Percentiles rank a stretch among this genome's conserved stretches.
phyloP scores from a whole-genome alignment of 2,888 invertebrate species.

The Gastrophysa polygoni region DNA sequence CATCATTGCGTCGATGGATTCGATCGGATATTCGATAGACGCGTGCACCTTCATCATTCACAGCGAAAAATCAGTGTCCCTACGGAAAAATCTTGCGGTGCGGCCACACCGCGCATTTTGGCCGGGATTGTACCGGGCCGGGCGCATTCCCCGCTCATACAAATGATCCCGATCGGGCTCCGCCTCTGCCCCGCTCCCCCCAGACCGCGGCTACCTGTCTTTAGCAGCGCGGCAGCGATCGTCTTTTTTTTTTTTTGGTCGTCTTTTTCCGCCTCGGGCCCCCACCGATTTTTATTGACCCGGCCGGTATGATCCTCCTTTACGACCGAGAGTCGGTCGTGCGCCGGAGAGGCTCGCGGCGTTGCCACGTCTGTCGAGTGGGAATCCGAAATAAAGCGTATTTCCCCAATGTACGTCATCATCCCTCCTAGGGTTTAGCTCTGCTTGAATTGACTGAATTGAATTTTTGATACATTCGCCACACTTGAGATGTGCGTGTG shows the following conservation, averaged over 20 bases:
- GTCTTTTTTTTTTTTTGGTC: constrained; percentile 55
- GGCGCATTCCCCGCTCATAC: constrained; percentile 61
- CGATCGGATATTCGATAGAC: no score
- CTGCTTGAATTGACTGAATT: no score
- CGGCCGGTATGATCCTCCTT: constrained; percentile 29
- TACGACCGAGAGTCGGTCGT: constrained; percentile 23
- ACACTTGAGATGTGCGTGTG: no score
- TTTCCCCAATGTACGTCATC: no score
- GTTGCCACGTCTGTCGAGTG: constrained; percentile 18
- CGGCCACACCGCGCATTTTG: constrained; percentile 41
- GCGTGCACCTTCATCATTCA: no score
- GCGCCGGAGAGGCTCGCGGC: constrained; percentile 16
- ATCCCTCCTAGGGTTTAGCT: no score
- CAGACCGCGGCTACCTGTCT: constrained; percentile 58
- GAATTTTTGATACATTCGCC: no score
- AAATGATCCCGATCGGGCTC: constrained; percentile 59
- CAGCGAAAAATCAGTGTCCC: neutral
- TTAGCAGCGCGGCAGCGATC: constrained; percentile 49
- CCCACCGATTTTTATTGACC: constrained; percentile 54
- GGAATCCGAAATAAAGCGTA: neutral
- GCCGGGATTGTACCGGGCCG: constrained; percentile 57
- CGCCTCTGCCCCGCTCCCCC: constrained; percentile 46
- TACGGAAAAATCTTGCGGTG: neutral
- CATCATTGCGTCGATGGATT: no score
- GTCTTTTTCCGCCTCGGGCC: constrained; percentile 52